Base-by-base conservation (phyloP, 2,888 invertebrate genomes). In the Clunio marinus region DNA sequence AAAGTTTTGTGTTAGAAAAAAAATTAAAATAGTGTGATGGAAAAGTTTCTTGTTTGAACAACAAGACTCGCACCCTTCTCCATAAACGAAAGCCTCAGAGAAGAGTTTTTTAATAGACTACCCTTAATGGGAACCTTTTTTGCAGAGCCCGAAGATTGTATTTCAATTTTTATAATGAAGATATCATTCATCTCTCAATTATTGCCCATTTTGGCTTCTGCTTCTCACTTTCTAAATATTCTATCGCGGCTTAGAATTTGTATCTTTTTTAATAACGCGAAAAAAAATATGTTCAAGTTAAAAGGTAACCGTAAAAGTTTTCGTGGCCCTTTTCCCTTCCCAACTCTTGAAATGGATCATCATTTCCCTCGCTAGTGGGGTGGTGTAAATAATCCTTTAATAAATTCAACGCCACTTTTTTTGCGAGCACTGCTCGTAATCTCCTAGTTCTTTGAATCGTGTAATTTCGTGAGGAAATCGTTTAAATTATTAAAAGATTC, bases 1-100 rank as follows among this genome's bases (percentile, higher is more conserved):
- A 60, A 60, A 60, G 60, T 51, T 51, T 15, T 22, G 3, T n/a
- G n/a, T n/a, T n/a, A n/a, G n/a, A n/a, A n/a, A 51, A 17, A 17
- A 51, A 57, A 57, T 57, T 57, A 57, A 57, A 57, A 57, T 57
- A 51, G 57, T 57, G 57, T 57, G 57, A 57, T 57, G 24, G 25
- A 57, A 57, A 57, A 27, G 57, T 27, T 57, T 57, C 27, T 57
- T 8, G 3, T 57, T 27, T 27, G 35, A 32, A 46, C 32, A 7
- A 32, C n/a, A n/a, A n/a, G n/a, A n/a, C n/a, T n/a, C n/a, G n/a
- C n/a, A n/a, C n/a, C n/a, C n/a, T n/a, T n/a, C n/a, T n/a, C n/a
- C n/a, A n/a, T n/a, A n/a, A n/a, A n/a, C n/a, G n/a, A n/a, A n/a
- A n/a, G n/a, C n/a, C n/a, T n/a, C n/a, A n/a, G n/a, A 32, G 32